Percentiles rank a stretch among this genome's conserved stretches.
Evolutionary conservation across 2,888 invertebrate genomes (phyloP).

Genomic region (Alentia gelatinosa): DNA sequence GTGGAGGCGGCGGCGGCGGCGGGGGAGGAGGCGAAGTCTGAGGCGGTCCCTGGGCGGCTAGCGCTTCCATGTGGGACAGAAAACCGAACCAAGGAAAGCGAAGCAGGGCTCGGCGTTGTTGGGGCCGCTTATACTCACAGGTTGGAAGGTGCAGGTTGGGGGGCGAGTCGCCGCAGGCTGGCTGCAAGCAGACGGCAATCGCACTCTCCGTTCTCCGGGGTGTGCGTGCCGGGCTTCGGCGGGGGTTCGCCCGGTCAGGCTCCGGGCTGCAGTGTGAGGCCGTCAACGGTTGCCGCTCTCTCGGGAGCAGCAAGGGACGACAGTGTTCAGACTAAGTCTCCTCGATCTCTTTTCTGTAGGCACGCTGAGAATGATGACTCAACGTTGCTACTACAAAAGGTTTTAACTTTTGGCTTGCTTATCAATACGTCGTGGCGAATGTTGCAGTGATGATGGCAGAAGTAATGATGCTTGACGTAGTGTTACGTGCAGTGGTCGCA

Average conservation of each 20-base stretch:
- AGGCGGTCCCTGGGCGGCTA: slow-evolving; percentile 12
- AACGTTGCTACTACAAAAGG: not conserved
- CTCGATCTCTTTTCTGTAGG: not conserved
- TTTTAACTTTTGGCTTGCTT: not conserved
- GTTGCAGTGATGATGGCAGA: not conserved
- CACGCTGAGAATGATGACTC: not conserved
- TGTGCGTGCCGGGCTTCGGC: not conserved
- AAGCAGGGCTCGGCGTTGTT: not conserved
- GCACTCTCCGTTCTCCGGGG: slow-evolving; percentile 22
- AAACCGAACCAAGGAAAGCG: slow-evolving; percentile 26
- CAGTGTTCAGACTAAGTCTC: not conserved
- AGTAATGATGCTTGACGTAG: not conserved
- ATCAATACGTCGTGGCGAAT: not conserved
- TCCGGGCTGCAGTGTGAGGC: not conserved
- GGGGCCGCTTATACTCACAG: not conserved
- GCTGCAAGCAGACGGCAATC: not conserved
- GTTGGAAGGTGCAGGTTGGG: not conserved
- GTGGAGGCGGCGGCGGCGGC: slow-evolving; percentile 18
- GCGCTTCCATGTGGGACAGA: slow-evolving; percentile 45
- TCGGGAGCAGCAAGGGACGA: not conserved
- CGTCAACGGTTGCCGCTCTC: not conserved
- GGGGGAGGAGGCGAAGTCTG: slow-evolving; percentile 8
- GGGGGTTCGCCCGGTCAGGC: not conserved
- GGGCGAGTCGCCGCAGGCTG: not conserved
- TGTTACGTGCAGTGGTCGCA: too few species aligned